A percentile compares a stretch with the other conserved stretches of the same genome.
Conservation (phyloP, 2,888 invertebrate species). For the Chrysodeixis includens region DNA sequence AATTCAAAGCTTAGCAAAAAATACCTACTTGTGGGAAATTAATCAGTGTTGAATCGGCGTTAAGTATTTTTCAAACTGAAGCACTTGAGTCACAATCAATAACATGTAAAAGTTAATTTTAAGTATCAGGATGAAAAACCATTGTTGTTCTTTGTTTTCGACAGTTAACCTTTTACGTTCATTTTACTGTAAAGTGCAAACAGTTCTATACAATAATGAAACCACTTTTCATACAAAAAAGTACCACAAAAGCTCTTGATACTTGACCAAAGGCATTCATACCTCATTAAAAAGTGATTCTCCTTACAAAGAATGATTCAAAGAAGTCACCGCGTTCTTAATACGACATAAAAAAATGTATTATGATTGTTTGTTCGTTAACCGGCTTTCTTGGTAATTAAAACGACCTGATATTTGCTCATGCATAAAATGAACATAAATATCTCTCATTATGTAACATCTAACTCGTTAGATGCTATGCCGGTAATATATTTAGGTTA, state of each 20-base stretch:
- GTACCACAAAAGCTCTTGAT: neutral
- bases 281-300: constrained; percentile 14
- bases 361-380: constrained; percentile 67
- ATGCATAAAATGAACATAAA: constrained; percentile 81
- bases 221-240: neutral
- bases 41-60: too few species aligned
- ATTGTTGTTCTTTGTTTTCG: too few species aligned
- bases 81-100: too few species aligned
- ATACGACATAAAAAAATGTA: constrained; percentile 57
- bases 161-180: too few species aligned
- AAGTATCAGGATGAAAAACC: too few species aligned
- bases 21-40: too few species aligned
- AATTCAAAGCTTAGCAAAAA: too few species aligned
- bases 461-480: constrained; percentile 43
- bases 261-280: neutral
- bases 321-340: constrained; percentile 43
- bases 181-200: too few species aligned
- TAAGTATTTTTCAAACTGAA: too few species aligned
- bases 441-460: constrained; percentile 68
- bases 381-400: constrained; percentile 74
- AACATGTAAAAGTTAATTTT: too few species aligned
- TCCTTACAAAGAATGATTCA: constrained; percentile 19
- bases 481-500: constrained; percentile 40
- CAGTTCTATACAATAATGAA: too few species aligned
- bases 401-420: constrained; percentile 77